Evolutionary conservation across 2,888 invertebrate genomes (phyloP), one percentile per base, ranked within the genome.

Genomic region (Epicampocera succincta): DNA sequence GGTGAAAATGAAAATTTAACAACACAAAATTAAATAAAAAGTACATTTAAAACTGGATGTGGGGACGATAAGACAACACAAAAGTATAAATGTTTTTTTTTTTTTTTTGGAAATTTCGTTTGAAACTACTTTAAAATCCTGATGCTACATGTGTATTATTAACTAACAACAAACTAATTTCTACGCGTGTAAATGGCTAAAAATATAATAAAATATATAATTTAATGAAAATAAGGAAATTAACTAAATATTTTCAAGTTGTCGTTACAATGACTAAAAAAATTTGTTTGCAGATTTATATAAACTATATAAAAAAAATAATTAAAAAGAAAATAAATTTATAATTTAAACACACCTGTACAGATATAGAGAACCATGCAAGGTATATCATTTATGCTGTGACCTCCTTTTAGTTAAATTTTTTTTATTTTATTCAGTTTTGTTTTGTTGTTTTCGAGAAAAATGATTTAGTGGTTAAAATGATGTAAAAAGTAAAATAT

Each of bases 351-450:
- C 91, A 90, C 90, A 91, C 91, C 91, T 91, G 89, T 85, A 88
- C 91, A 91, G 85, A 90, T 88, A 88, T 87, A 89, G 86, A 90
- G 88, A 87, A 90, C 87, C 89, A 90, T 89, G 91, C 91, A 91
- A 88, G 88, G 90, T 86, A 88, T 86, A 86, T 89, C 89, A 87
- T 87, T 88, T 85, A 87, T 86, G 89, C 86, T 88, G 87, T 87
- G 87, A 86, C 88, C 87, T 87, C 88, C 88, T 89, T 87, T 87
- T 83, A 66, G 80, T 82, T 84, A 85, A 80, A 81, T 63, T 77
- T 69, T 50, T 66, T 77, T 69, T 50, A 61, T 54, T 44, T 52
- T 17, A 60, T 50, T 46, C 25, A 21, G 42, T 38, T 52, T 61
- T 46, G 58, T 69, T 50, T 77, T 82, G 63, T 77, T 50, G 61